These are phyloP conservation scores for Notiomystis cincta DNA, from an alignment of 2,113 vertebrate genomes.

Conservation along the genomic window DNA sequence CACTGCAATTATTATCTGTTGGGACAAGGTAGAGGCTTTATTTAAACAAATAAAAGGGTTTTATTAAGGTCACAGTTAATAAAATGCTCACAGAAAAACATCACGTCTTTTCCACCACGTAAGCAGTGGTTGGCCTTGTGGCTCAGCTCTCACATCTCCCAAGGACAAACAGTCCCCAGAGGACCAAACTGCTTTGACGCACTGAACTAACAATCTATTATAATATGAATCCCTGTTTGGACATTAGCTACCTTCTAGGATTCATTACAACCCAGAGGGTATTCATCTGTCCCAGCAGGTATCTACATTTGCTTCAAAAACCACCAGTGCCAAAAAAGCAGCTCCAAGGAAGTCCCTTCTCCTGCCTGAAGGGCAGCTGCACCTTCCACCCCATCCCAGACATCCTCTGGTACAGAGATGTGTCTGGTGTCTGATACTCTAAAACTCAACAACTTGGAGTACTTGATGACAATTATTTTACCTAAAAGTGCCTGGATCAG, in stretches of 20 bases:
- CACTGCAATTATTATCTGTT: conserved; percentile 96
- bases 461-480: neutral
- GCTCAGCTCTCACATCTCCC: neutral
- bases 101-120: neutral
- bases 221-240: neutral
- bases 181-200: neutral
- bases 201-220: neutral
- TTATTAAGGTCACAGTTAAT: neutral
- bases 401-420: neutral
- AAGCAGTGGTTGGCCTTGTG: accelerated
- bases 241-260: neutral
- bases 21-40: neutral
- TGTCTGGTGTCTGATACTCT: neutral
- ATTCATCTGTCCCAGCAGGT: neutral
- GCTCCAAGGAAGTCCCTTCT: neutral
- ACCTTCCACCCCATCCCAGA: neutral
- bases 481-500: neutral
- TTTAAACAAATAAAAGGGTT: neutral
- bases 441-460: neutral
- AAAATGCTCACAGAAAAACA: neutral
- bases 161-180: neutral
- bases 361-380: neutral
- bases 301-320: neutral
- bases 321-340: neutral
- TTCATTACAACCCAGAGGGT: neutral